Base-by-base conservation (phyloP, 2,888 invertebrate genomes). In the Zonitis immaculata region DNA sequence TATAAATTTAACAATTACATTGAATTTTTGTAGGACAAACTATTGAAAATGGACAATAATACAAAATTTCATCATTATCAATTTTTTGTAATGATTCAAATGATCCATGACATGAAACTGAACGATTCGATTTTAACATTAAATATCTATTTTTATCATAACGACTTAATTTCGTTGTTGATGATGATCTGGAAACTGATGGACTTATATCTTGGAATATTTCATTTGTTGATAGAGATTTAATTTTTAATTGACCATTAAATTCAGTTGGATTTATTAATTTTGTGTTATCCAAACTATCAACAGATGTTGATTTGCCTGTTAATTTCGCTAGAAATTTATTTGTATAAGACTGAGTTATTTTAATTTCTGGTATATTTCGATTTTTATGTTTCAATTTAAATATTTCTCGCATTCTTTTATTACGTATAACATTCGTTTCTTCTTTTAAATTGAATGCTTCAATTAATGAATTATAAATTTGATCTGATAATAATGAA, bases 401-500 rank as follows among this genome's bases (percentile, higher is more conserved):
- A 54, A 80, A 75, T 58, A 76, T 76, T 51, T 78, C 74, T 42
- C 79, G 76, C 59, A 80, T 74, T 72, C 77, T 76, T 14, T 67
- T 68, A 39, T 65, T 60, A 52, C 70, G 64, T 3, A 56, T 56
- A 39, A 72, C 69, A 42, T 70, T 69, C 8, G 69, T 53, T 61
- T 77, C 74, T 54, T 75, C 73, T 60, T 69, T 71, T 58, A 80
- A 67, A 58, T 78, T 74, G 65, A 81, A 81, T 42, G 79, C 76
- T 50, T 77, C 76, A 39, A 76, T 75, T 54, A 81, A 72, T 50
- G 79, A 74, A 61, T 76, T 76, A 68, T 79, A 80, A 49, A 81
- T 79, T 68, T 81, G 79, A 67, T 82, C 81, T 26, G 80, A 79
- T 51, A 81, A 71, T 51, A 80, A 70, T n/a, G 79, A 79, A 55